A percentile compares a stretch with the other conserved stretches of the same genome.
These are phyloP conservation scores for Girardia tigrina DNA, from an alignment of 2,888 invertebrate genomes.

Conservation along the genomic window DNA sequence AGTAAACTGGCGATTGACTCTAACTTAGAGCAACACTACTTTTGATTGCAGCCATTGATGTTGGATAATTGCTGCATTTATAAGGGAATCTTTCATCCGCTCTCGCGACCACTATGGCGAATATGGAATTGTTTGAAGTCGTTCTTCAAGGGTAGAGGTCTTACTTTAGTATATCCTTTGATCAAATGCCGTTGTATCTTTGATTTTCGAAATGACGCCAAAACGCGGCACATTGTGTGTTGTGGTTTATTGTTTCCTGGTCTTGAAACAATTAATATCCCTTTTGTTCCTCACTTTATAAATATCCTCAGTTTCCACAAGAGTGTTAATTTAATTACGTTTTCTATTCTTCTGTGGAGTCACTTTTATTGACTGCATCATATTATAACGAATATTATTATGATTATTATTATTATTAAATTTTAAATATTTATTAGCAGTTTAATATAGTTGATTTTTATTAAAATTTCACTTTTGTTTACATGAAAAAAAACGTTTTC, in stretches of 20 bases:
- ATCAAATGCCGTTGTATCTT: neutral
- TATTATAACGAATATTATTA: neutral
- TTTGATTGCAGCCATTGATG: slow-evolving; percentile 13
- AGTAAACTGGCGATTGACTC: slow-evolving; percentile 3
- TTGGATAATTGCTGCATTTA: slow-evolving; percentile 23
- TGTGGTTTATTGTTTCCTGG: neutral
- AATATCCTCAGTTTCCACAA: too few relatives aligned
- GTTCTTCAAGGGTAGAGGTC: slow-evolving; percentile 8
- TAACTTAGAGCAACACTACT: neutral
- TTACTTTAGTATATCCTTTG: neutral
- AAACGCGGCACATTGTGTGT: neutral
- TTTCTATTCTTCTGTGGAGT: too few relatives aligned
- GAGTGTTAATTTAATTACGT: too few relatives aligned
- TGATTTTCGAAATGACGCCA: slow-evolving; percentile 12
- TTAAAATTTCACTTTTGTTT: too few relatives aligned
- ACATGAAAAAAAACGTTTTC: too few relatives aligned
- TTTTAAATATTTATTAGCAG: too few relatives aligned
- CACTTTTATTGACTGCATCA: too few relatives aligned
- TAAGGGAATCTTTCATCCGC: slow-evolving; percentile 3
- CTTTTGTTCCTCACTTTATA: neutral
- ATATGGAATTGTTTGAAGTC: slow-evolving; percentile 15
- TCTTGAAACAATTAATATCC: neutral
- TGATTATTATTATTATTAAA: neutral
- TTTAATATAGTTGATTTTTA: too few relatives aligned
- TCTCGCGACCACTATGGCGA: slow-evolving; percentile 10